Base-by-base conservation (phyloP, 2,113 vertebrate species). In the Orthonyx spaldingii region DNA sequence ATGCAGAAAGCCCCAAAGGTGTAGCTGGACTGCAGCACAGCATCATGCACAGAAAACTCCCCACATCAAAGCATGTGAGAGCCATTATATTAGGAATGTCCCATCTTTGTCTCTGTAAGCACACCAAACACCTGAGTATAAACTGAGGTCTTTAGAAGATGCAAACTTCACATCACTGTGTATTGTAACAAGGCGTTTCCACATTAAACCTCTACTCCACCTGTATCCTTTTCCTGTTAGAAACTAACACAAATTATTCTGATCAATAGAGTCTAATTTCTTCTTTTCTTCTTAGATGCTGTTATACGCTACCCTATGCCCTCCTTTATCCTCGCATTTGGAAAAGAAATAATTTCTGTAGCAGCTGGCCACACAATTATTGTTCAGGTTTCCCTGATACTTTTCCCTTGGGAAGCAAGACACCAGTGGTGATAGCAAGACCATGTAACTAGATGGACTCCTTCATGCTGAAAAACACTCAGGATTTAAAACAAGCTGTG, bases 401-500 rank as follows among this genome's bases (percentile, higher is more conserved):
- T 68, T 64, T 78, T 82, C 66, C 52, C 41, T 19, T 39, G 80
- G 53, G 87, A 81, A 81, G 69, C 71, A 89, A 61, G 33, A 83
- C 69, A 80, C 64, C 28, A 49, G 83, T 41, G 94, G 88, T 41
- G 37, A 44, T 49, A 75, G 72, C 60, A 93, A 88, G 76, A 52
- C 55, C 41, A 21, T 56, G 60, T 70, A 94, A 85, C 52, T 50
- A 80, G 71, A 41, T 24, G 46, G 86, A 89, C 56, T 83, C 35
- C 64, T 59, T 91, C 65, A 93, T 20, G 42, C 52, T 92, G 92
- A 95, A 96, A 93, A 94, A 35, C 80, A 76, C 63, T 32, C 84
- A 72, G 69, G 59, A 74, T 87, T 95, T 94, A 93, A 92, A 94
- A 91, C 72, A 87, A 90, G 72, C 47, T 84, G 47, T 53, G 71